Evolutionary conservation across 2,113 vertebrate species (phyloP), one percentile per base, ranked within the genome.

Genomic region (Amphiprion ocellaris): DNA sequence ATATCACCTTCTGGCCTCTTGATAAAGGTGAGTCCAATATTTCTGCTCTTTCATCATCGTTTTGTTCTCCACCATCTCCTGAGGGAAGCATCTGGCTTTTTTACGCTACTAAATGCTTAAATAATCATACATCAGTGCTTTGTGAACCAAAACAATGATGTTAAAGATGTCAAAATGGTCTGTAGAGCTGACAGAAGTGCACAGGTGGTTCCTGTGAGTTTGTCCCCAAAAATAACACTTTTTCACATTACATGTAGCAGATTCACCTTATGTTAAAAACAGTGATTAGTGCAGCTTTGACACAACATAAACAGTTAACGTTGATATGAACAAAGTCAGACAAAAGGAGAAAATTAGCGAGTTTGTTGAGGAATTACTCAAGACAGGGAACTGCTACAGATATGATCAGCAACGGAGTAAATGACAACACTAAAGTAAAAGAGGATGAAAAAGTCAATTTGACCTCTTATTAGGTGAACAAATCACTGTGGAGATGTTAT

Each of bases 401-500:
- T 62, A 64, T 63, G 73, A 64, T 41, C 10, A 17, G 37, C 49
- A 61, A 63, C 16, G n/a, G 10, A 58, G 19, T 10, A 61, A 47
- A 23, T 28, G 54, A 54, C 14, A 68, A 47, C 21, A 41, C 6
- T 21, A 12, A 54, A 46, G 41, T 7, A 15, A 59, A 47, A 28
- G 39, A 24, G 46, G 60, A 53, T 46, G 60, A 37, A 69, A 73
- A 63, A 21, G 33, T 37, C 9, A 37, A 37, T 10, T 66, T 49
- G 24, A 21, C 19, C 12, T 52, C 21, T 67, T 9, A 49, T 37
- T 67, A 77, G 33, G 73, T 50, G 21, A 81, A 68, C 19, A 17
- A 52, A 30, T 87, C 74, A 30, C 81, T 37, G 39, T 61, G 41
- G 82, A 62, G 73, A 85, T 46, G 70, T 78, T 75, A 49, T 73